Base-by-base conservation (phyloP, 2,797 vertebrate genomes). In the Halcyon leucocephala region DNA sequence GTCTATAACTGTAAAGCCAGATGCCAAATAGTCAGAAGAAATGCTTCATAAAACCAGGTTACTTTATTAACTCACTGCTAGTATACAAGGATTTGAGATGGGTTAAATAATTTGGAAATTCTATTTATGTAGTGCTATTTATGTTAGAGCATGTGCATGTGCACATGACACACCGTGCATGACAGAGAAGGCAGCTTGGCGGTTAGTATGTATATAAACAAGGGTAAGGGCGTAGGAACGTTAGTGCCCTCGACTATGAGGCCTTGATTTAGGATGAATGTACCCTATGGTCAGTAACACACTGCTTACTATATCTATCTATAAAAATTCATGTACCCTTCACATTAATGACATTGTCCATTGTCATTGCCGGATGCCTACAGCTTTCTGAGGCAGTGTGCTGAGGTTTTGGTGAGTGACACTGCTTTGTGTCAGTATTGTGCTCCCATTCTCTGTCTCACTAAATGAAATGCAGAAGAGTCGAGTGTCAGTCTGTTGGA, bases 401-500 rank as follows among this genome's bases (percentile, higher is more conserved):
- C 3, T 74, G 82, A 16, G 41, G 44, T 46, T 79, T 83, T 35
- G 65, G 60, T 76, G 92, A 89, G 66, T 74, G 86, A 37, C 46
- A 4, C 49, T 69, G 46, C 65, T 95, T 95, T 89, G 46, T 76
- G 72, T 93, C 86, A 52, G 44, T 57, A 8, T 79, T 51, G 76
- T 57, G 51, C 67, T 93, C 67, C 86, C 28, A 9, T 49, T 15
- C 62, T 65, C 77, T 35, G 88, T 76, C 93, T 74, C 46, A 13
- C 93, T 58, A 39, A 93, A 69, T 74, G 71, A 78, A 86, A 52
- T 57, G 73, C 61, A 26, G 76, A 73, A 73, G 57, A 51, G 21
- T 66, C 5, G 29, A 42, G 37, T 87, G 90, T 96, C 90, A 87
- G 37, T 67, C 46, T 91, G 51, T 61, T 54, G 74, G 92, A 93